Conservation (phyloP, 2,797 vertebrate species). For the Hydrophis major region DNA sequence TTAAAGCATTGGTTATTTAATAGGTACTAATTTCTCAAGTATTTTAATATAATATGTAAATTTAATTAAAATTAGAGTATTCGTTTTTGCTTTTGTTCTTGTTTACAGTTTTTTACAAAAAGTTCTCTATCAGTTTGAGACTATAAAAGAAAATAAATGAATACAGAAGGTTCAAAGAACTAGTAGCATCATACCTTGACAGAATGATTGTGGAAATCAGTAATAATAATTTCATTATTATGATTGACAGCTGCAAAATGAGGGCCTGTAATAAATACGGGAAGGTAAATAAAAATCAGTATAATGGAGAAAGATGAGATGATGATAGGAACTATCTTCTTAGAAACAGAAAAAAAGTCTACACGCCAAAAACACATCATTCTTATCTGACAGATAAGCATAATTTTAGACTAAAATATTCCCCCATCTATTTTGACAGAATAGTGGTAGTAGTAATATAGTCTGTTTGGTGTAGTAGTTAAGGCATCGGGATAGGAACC, state of each 20-base stretch:
- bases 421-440: slow-evolving; percentile 12
- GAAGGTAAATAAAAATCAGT: slow-evolving; percentile 28
- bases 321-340: not conserved
- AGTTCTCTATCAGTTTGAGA: not conserved
- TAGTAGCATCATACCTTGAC: slow-evolving; percentile 83
- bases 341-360: not conserved
- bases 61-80: not conserved
- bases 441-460: not conserved
- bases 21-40: not conserved
- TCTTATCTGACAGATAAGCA: slow-evolving; percentile 9
- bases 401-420: slow-evolving; percentile 30
- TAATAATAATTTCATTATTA: slow-evolving; percentile 98
- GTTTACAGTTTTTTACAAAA: not conserved
- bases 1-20: not conserved
- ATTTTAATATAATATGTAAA: slow-evolving; percentile 2
- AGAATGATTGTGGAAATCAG: slow-evolving; percentile 99
- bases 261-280: slow-evolving; percentile 76
- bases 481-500: not conserved
- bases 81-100: not conserved
- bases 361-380: not conserved
- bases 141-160: not conserved
- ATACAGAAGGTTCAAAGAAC: not conserved
- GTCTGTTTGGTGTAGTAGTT: not conserved
- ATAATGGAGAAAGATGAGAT: slow-evolving; percentile 37
- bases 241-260: slow-evolving; percentile 98